Evolutionary conservation across 2,888 invertebrate genomes (phyloP).

Genomic region (Platynereis dumerilii): DNA sequence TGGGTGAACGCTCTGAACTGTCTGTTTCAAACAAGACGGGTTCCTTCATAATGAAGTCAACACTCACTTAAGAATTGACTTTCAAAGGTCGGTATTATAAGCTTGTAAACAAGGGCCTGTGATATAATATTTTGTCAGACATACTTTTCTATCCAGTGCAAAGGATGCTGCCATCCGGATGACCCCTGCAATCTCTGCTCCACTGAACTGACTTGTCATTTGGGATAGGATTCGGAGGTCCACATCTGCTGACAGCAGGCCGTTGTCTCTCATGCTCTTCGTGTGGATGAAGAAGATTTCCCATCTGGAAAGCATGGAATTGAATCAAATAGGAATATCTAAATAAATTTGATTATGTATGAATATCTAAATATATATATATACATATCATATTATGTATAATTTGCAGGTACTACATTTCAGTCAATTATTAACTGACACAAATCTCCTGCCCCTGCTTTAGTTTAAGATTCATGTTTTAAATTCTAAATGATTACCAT

Average conservation of each 20-base stretch:
- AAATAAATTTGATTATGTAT: neutral
- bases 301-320: slow-evolving; percentile 10
- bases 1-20: too few relatives aligned
- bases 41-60: too few relatives aligned
- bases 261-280: slow-evolving; percentile 2
- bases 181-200: slow-evolving; percentile 26
- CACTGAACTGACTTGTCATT: slow-evolving; percentile 20
- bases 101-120: too few relatives aligned
- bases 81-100: too few relatives aligned
- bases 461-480: too few relatives aligned
- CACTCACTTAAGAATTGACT: neutral
- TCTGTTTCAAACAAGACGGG: too few relatives aligned
- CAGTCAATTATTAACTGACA: too few relatives aligned
- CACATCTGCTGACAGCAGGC: slow-evolving; percentile 17
- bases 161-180: slow-evolving; percentile 22
- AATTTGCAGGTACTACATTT: too few relatives aligned
- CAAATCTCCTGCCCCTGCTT: too few relatives aligned
- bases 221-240: slow-evolving; percentile 11
- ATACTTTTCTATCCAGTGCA: slow-evolving; percentile 23
- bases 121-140: too few relatives aligned
- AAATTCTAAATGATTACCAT: too few relatives aligned
- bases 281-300: slow-evolving; percentile 28
- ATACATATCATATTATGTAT: neutral
- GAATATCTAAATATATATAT: neutral
- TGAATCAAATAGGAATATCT: neutral